These are phyloP conservation scores for Sapayoa aenigma DNA, from an alignment of 2,113 vertebrate genomes.

Conservation along the genomic window DNA sequence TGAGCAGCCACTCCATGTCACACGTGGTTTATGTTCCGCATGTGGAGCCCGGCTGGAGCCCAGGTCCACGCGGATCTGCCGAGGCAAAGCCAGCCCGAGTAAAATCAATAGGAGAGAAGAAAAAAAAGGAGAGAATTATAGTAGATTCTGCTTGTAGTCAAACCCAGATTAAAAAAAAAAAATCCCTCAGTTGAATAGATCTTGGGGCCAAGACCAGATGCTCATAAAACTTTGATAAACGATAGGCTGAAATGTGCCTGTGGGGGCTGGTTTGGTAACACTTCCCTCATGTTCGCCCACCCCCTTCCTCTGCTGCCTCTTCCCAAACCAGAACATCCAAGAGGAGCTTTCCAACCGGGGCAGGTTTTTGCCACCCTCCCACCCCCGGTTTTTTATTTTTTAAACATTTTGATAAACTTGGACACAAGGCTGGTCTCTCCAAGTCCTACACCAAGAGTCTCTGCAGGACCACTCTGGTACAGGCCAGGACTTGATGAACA, in stretches of 20 bases:
- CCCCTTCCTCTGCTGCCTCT: constrained; percentile 36
- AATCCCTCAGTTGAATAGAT: constrained; percentile 4
- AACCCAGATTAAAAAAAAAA: background rate
- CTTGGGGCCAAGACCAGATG: constrained; percentile 58
- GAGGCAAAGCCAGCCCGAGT: background rate
- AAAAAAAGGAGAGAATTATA: background rate
- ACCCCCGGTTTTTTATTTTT: background rate
- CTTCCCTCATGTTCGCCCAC: constrained; percentile 9
- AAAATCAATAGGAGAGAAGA: background rate
- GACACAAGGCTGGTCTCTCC: background rate
- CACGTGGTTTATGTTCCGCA: background rate
- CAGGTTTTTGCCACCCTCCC: background rate
- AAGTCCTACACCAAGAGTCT: background rate
- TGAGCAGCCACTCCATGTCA: background rate
- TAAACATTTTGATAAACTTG: background rate
- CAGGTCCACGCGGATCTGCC: fast-evolving
- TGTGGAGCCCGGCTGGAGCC: background rate
- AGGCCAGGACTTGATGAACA: background rate
- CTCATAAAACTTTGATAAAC: constrained; percentile 46
- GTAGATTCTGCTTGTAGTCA: background rate
- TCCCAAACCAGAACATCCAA: constrained; percentile 20
- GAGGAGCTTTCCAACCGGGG: background rate
- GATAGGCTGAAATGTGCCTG: constrained; percentile 19
- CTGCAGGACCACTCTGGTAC: background rate
- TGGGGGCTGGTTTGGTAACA: constrained; percentile 27